Conservation (phyloP, 2,888 invertebrate species). For the Limnephilus lunatus region DNA sequence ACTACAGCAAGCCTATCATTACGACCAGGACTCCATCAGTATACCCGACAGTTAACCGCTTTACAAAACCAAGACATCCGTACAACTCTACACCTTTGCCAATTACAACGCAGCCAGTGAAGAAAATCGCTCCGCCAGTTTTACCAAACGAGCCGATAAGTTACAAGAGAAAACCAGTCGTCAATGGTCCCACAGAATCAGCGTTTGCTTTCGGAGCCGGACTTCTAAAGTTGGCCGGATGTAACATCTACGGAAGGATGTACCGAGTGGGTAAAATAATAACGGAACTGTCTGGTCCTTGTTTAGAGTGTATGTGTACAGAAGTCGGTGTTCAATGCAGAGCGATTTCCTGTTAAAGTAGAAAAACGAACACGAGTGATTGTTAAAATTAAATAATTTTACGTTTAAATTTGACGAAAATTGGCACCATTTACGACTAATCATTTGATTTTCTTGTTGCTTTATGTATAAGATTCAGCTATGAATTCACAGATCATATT, state of each 20-base stretch:
- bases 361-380: constrained; percentile 1
- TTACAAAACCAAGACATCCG: constrained; percentile 59
- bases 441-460: constrained; percentile 52
- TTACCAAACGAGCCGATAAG: constrained; percentile 58
- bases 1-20: constrained; percentile 59
- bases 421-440: constrained; percentile 14
- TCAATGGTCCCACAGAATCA: constrained; percentile 63
- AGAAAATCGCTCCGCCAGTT: constrained; percentile 56
- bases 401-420: background rate
- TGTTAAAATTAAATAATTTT: constrained; percentile 26
- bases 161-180: constrained; percentile 57
- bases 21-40: constrained; percentile 59
- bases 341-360: constrained; percentile 78
- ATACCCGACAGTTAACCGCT: constrained; percentile 59
- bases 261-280: constrained; percentile 90
- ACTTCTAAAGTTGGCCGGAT: constrained; percentile 87
- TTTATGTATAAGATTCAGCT: constrained; percentile 11
- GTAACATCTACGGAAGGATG: constrained; percentile 94
- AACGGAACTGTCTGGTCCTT: constrained; percentile 87
- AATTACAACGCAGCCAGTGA: constrained; percentile 57
- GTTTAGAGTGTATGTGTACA: constrained; percentile 91
- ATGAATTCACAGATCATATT: background rate
- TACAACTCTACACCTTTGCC: constrained; percentile 50
- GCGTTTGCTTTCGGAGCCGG: constrained; percentile 74
- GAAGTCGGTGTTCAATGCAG: constrained; percentile 91